These are phyloP conservation scores for Hedychridium roseum DNA, from an alignment of 2,888 invertebrate species.

Conservation along the genomic window DNA sequence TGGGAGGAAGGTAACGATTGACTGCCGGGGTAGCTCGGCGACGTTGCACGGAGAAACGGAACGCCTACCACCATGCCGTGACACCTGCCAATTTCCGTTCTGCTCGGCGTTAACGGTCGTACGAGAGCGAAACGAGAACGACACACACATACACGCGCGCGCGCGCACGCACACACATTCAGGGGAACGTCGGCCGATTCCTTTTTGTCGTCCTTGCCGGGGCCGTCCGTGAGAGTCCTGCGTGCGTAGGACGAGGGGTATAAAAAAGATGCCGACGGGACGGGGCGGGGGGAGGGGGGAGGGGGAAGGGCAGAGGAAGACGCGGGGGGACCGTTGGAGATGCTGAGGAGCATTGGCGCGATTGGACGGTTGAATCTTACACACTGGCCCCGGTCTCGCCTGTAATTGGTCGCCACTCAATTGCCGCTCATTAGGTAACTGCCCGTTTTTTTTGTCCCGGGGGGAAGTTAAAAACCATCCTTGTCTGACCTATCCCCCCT, in stretches of 20 bases:
- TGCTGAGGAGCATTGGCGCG: constrained; percentile 44
- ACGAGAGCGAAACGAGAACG: constrained; percentile 17
- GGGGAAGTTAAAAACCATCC: constrained; percentile 3
- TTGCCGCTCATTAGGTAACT: constrained; percentile 59
- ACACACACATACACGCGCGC: constrained; percentile 7
- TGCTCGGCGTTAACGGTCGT: constrained; percentile 18
- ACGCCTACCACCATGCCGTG: constrained; percentile 26
- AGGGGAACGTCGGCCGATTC: neutral
- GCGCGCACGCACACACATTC: neutral
- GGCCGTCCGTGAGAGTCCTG: constrained; percentile 6
- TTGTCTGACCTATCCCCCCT: constrained; percentile 8
- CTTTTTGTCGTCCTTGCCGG: neutral
- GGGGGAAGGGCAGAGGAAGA: constrained; percentile 16
- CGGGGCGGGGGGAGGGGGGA: constrained; percentile 7
- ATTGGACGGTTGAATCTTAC: constrained; percentile 53
- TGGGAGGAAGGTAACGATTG: too few species aligned
- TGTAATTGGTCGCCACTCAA: constrained; percentile 60
- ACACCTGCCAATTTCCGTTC: constrained; percentile 37
- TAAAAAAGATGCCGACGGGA: neutral
- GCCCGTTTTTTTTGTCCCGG: constrained; percentile 47
- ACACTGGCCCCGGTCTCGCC: constrained; percentile 48
- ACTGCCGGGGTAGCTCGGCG: constrained; percentile 12
- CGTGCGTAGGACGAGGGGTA: constrained; percentile 4
- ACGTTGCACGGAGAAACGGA: neutral
- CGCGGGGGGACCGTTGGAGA: constrained; percentile 30